These are phyloP conservation scores for Cremastobaeus sp. DNA, from an alignment of 2,888 invertebrate species.

Conservation along the genomic window DNA sequence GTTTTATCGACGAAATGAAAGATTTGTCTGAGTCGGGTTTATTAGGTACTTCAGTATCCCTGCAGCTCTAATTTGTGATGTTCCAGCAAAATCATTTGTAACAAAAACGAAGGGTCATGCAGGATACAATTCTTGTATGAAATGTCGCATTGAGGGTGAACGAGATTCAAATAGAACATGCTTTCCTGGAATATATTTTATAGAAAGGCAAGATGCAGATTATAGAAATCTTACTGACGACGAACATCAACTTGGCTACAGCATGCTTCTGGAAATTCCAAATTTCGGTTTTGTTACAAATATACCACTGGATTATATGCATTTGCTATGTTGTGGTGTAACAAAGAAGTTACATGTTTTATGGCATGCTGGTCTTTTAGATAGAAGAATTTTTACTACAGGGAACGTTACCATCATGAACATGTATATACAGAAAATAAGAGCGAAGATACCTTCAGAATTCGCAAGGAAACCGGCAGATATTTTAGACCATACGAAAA, in stretches of 20 bases:
- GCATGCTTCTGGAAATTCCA: background rate
- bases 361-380: background rate
- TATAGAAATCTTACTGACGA: background rate
- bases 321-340: background rate
- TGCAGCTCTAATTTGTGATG: background rate
- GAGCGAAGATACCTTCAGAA: background rate
- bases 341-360: constrained; percentile 1
- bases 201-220: background rate
- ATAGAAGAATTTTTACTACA: background rate
- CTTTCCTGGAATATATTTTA: background rate
- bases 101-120: background rate
- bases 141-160: background rate
- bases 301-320: too few species aligned
- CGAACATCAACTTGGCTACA: background rate
- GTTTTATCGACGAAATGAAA: constrained; percentile 3
- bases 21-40: too few species aligned
- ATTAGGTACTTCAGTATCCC: too few species aligned
- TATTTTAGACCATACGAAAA: background rate
- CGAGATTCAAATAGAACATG: background rate
- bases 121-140: background rate
- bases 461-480: background rate
- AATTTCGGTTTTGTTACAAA: constrained; percentile 1
- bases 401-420: background rate
- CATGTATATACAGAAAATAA: background rate
- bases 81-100: constrained; percentile 9